phyloP scores from a whole-genome alignment of 2,888 invertebrate genomes.

The Morpho helenor region DNA sequence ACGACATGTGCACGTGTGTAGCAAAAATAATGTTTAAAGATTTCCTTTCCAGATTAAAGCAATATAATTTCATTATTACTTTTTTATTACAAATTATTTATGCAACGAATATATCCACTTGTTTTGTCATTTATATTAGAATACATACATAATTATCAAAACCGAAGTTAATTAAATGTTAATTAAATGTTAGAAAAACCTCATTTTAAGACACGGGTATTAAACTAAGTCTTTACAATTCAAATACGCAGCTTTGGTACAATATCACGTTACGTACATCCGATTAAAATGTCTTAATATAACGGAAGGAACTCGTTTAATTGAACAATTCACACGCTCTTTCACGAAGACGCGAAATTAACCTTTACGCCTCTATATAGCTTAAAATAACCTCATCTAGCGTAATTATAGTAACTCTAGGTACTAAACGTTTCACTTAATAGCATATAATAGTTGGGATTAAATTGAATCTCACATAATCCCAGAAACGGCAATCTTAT shows the following conservation, averaged over 20 bases:
- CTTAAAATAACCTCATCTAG: slow-evolving; percentile 1
- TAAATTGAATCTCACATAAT: slow-evolving; percentile 9
- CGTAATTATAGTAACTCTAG: slow-evolving; percentile 1
- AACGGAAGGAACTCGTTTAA: neutral
- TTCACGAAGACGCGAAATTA: neutral
- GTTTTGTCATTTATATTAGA: no score
- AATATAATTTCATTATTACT: no score
- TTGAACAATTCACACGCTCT: slow-evolving; percentile 4
- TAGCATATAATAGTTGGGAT: slow-evolving; percentile 12
- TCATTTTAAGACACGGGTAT: no score
- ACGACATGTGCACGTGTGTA: no score
- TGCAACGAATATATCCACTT: no score
- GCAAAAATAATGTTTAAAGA: no score
- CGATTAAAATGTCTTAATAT: neutral
- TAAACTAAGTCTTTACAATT: no score
- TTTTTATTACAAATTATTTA: no score
- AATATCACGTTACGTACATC: neutral
- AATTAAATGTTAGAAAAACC: no score
- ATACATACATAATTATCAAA: no score
- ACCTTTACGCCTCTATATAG: slow-evolving; percentile 1
- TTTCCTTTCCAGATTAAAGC: no score
- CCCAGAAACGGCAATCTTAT: slow-evolving; percentile 11
- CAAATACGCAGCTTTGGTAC: neutral
- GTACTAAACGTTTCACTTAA: slow-evolving; percentile 10
- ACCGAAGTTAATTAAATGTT: no score